Evolutionary conservation across 2,113 vertebrate genomes (phyloP).

Genomic region (Neodon shergylaensis): DNA sequence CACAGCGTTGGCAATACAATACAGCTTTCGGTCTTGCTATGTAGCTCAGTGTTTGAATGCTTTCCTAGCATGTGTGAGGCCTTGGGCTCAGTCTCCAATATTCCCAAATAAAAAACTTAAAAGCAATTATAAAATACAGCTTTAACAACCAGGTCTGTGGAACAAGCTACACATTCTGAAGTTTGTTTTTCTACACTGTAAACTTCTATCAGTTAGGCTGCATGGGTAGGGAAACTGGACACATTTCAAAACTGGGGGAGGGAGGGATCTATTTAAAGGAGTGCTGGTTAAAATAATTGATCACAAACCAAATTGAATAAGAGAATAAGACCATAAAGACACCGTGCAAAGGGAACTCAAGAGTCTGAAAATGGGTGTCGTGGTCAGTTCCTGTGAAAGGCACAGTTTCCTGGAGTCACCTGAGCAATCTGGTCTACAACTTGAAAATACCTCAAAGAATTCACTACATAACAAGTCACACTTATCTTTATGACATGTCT

Average conservation of each 20-base stretch:
- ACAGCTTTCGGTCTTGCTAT: not conserved
- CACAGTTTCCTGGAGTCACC: not conserved
- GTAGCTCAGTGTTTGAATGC: not conserved
- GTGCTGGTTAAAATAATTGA: not conserved
- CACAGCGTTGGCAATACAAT: not conserved
- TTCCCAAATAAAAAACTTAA: not conserved
- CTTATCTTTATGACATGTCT: slow-evolving; percentile 14
- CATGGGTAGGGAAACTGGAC: not conserved
- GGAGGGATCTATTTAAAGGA: not conserved
- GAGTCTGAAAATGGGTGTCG: not conserved
- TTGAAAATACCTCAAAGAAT: slow-evolving; percentile 42
- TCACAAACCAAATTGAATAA: not conserved
- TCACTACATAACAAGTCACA: slow-evolving; percentile 14
- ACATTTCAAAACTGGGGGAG: not conserved
- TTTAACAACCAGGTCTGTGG: not conserved
- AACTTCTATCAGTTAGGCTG: not conserved
- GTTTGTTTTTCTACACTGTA: slow-evolving; percentile 38
- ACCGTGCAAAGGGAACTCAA: not conserved
- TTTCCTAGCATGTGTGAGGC: not conserved
- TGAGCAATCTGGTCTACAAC: not conserved
- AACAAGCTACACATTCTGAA: not conserved
- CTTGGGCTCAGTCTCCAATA: not conserved
- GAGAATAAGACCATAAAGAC: not conserved
- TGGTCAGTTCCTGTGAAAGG: slow-evolving; percentile 16
- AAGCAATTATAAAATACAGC: not conserved